phyloP scores from a whole-genome alignment of 1,140 invertebrate genomes.

The Brachionus rotundiformis region DNA sequence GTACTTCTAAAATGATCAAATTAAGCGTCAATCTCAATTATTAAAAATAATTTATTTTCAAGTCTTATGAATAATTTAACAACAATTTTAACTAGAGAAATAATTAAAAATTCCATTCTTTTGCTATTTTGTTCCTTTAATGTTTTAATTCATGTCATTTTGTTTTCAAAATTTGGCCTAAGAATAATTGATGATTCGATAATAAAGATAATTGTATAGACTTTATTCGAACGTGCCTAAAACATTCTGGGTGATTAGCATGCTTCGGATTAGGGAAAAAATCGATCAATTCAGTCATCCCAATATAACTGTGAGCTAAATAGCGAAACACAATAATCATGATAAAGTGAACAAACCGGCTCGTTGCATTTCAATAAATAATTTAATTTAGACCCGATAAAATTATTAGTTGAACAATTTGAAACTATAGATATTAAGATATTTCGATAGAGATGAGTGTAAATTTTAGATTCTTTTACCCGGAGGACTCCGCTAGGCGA shows the following conservation, averaged over 20 bases:
- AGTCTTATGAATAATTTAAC: not conserved
- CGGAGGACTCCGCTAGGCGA: not conserved
- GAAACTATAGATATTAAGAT: not conserved
- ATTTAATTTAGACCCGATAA: slow-evolving; percentile 4
- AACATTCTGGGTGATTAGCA: slow-evolving; percentile 11
- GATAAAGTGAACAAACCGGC: not conserved
- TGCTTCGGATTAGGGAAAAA: not conserved
- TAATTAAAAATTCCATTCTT: not conserved
- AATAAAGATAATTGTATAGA: not conserved
- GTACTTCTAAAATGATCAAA: not conserved
- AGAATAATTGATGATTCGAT: not conserved
- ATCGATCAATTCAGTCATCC: not conserved
- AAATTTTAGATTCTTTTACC: not conserved
- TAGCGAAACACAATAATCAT: slow-evolving; percentile 1
- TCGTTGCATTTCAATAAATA: slow-evolving; percentile 19
- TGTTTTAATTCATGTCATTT: not conserved
- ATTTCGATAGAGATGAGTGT: slow-evolving; percentile 1
- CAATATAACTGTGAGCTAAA: not conserved
- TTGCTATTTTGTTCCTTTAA: not conserved
- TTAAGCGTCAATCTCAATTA: not conserved
- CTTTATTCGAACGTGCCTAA: slow-evolving; percentile 1
- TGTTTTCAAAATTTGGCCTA: not conserved
- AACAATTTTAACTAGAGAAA: not conserved
- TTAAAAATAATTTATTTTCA: not conserved
- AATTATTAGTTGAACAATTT: slow-evolving; percentile 10